These are phyloP conservation scores for Orchesellides sinensis DNA, from an alignment of 2,888 invertebrate genomes.

Conservation along the genomic window DNA sequence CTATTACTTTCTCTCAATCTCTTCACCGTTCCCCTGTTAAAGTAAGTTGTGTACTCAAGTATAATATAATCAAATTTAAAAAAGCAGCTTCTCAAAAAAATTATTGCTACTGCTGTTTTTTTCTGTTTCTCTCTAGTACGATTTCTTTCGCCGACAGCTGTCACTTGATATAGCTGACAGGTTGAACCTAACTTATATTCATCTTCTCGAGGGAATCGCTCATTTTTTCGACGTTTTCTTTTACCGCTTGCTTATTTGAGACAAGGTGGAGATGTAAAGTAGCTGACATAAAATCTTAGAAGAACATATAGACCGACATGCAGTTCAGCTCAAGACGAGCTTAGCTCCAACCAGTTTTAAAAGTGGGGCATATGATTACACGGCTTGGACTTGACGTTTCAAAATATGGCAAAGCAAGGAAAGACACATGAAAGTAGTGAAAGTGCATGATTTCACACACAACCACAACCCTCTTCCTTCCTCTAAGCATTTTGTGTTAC, in stretches of 20 bases:
- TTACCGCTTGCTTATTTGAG: neutral
- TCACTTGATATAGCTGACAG: conserved; percentile 43
- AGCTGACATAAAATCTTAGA: neutral
- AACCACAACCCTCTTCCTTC: neutral
- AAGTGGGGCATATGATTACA: conserved; percentile 8
- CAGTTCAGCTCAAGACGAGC: neutral
- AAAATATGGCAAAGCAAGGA: neutral
- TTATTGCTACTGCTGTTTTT: conserved; percentile 29
- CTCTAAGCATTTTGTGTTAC: too few relatives aligned
- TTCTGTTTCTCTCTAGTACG: neutral
- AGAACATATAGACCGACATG: neutral
- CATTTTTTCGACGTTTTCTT: neutral
- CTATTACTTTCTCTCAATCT: neutral
- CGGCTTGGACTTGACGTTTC: neutral
- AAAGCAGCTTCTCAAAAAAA: conserved; percentile 4
- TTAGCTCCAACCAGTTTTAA: neutral
- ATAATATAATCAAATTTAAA: conserved; percentile 54
- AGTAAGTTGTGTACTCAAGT: conserved; percentile 52
- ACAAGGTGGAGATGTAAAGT: neutral
- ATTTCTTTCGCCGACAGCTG: conserved; percentile 41
- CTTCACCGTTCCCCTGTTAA: conserved; percentile 44
- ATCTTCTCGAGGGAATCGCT: conserved; percentile 1
- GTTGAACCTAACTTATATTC: conserved; percentile 11
- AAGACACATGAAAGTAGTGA: neutral
- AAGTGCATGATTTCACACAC: conserved; percentile 15